These are phyloP conservation scores for Bruchidius siliquastri DNA, from an alignment of 2,888 invertebrate genomes.

Conservation along the genomic window DNA sequence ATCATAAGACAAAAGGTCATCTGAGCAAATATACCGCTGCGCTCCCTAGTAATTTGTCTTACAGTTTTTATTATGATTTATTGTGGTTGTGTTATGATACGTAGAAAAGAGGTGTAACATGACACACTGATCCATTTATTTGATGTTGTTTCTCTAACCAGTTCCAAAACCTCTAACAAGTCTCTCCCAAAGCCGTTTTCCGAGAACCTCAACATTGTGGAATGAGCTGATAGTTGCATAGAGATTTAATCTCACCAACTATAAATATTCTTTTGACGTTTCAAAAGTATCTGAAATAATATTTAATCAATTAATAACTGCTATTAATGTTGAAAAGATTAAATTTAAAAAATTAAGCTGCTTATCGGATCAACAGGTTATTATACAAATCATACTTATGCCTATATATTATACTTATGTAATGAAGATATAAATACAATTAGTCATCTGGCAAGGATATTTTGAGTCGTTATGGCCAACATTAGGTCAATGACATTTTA, in stretches of 20 bases:
- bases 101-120: not conserved
- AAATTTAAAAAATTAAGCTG: not conserved
- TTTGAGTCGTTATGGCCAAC: not conserved
- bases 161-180: too few relatives aligned
- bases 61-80: not conserved
- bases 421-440: not conserved
- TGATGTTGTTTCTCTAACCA: too few relatives aligned
- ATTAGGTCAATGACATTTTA: not conserved
- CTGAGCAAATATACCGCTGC: not conserved
- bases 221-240: too few relatives aligned
- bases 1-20: not conserved
- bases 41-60: not conserved
- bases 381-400: not conserved
- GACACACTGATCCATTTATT: not conserved
- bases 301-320: too few relatives aligned
- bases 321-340: not conserved
- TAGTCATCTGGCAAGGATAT: not conserved
- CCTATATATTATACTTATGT: not conserved
- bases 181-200: too few relatives aligned
- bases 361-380: not conserved
- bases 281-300: too few relatives aligned
- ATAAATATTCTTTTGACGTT: too few relatives aligned
- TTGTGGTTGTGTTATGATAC: not conserved
- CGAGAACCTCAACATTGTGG: too few relatives aligned
- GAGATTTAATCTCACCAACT: too few relatives aligned